Evolutionary conservation across 2,888 invertebrate species (phyloP).

Genomic region (Sclerodermus sp.): DNA sequence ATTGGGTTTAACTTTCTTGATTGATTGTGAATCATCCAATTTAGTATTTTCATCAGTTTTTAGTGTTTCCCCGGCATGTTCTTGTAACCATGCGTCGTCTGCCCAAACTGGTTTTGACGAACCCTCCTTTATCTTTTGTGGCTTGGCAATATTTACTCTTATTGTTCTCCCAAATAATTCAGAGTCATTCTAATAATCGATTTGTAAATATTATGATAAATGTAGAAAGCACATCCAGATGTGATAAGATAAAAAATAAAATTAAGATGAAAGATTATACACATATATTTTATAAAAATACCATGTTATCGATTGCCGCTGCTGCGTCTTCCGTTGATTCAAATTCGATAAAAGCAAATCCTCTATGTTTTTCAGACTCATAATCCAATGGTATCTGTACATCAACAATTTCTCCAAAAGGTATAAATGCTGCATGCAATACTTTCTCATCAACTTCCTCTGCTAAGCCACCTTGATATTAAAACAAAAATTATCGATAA

Average conservation of each 20-base stretch:
- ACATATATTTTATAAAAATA: conserved; percentile 47
- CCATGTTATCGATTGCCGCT: conserved; percentile 99
- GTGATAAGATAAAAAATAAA: conserved; percentile 16
- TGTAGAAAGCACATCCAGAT: background rate
- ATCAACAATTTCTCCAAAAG: conserved; percentile 98
- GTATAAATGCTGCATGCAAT: conserved; percentile 94
- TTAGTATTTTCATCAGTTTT: conserved; percentile 59
- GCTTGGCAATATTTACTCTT: conserved; percentile 94
- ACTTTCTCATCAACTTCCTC: conserved; percentile 97
- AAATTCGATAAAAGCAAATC: conserved; percentile 99
- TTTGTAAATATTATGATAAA: conserved; percentile 17
- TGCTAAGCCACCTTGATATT: conserved; percentile 70
- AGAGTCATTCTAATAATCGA: conserved; percentile 80
- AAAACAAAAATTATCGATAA: background rate
- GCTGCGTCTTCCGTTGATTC: conserved; percentile 98
- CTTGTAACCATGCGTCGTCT: conserved; percentile 97
- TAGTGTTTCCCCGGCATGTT: conserved; percentile 91
- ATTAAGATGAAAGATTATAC: background rate
- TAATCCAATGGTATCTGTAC: conserved; percentile 98
- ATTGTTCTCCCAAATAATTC: conserved; percentile 96
- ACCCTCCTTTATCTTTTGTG: conserved; percentile 94
- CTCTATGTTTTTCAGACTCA: conserved; percentile 94
- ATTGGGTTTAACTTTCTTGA: conserved; percentile 65
- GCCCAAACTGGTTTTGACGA: conserved; percentile 96
- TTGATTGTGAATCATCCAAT: conserved; percentile 42